Base-by-base conservation (phyloP, 2,888 invertebrate genomes). In the Tetheella fluctuosa region DNA sequence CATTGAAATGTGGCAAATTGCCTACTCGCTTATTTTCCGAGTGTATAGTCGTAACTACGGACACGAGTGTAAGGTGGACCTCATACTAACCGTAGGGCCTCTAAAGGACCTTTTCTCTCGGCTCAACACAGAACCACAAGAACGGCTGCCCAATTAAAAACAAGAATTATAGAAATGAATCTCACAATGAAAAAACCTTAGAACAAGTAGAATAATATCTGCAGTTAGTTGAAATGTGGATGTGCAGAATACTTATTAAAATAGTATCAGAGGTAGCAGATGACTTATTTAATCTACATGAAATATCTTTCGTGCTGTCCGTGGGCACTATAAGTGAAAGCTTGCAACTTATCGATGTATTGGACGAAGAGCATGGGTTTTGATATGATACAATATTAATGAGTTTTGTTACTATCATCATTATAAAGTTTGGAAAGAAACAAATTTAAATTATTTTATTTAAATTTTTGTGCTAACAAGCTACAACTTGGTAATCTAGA, bases 1-100 rank as follows among this genome's bases (percentile, higher is more conserved):
- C 62, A 23, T 70, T 81, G 88, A 86, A 80, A 93, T 93, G 92
- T 93, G 92, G 92, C 89, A 90, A 77, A 88, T 92, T 71, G 89
- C 91, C 75, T 93, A 91, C 76, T 91, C 90, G 15, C 73, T 91
- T 62, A 88, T 92, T 75, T 88, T 91, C 68, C 78, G 85, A 73
- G 75, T 89, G 54, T 87, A 83, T 71, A 88, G 80, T 68, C 83
- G 74, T 62, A 82, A 84, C 68, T 84, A 83, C 77, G 86, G 86
- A 39, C 87, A 88, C 81, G 90, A 92, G 74, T 91, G 88, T 69
- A 89, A 90, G 78, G 77, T 93, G 60, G 91, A 92, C 74, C 79
- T 93, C 2, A 85, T 91, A 71, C 70, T 93, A 6, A 84, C 88
- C 13, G 84, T 90, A 5, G 92, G 91, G 1, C 77, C 89, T 7